Evolutionary conservation across 92 coral and sea anemone species (phyloP).

Genomic region (Phenganax stokvisi): DNA sequence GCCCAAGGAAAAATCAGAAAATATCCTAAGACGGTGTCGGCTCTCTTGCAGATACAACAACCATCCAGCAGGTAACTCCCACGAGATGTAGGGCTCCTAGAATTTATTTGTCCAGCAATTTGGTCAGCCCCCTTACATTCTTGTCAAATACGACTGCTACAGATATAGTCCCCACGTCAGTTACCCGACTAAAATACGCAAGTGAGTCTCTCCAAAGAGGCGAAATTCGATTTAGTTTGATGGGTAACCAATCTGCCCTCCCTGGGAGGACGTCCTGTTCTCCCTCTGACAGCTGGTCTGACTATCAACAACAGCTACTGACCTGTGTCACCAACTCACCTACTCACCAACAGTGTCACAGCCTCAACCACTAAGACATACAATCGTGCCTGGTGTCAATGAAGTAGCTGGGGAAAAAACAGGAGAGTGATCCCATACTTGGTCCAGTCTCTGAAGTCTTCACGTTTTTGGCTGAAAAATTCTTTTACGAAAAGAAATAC

Average conservation of each 20-base stretch:
- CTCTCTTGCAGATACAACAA: neutral
- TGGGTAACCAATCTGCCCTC: constrained; percentile 5
- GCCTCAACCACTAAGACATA: neutral
- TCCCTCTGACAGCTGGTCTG: constrained; percentile 20
- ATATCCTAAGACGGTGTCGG: constrained; percentile 11
- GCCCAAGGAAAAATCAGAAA: neutral
- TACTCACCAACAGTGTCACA: too few species aligned
- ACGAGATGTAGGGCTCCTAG: constrained; percentile 2
- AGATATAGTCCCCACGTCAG: neutral
- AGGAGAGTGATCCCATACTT: constrained; percentile 4
- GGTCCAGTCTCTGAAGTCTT: constrained; percentile 23
- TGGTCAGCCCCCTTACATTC: constrained; percentile 23
- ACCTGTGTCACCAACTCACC: neutral
- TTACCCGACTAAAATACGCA: neutral
- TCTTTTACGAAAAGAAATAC: constrained; percentile 20
- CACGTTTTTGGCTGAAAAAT: constrained; percentile 27
- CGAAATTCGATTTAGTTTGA: neutral
- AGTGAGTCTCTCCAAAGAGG: neutral
- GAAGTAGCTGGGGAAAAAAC: constrained; percentile 36
- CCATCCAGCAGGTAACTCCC: neutral
- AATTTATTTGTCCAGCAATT: constrained; percentile 16
- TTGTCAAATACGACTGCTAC: neutral
- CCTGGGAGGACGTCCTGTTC: constrained; percentile 3
- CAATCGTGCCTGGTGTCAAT: constrained; percentile 23
- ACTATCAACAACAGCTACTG: neutral